These are phyloP conservation scores for Forbesichthys agassizii DNA, from an alignment of 2,113 vertebrate species.

Conservation along the genomic window DNA sequence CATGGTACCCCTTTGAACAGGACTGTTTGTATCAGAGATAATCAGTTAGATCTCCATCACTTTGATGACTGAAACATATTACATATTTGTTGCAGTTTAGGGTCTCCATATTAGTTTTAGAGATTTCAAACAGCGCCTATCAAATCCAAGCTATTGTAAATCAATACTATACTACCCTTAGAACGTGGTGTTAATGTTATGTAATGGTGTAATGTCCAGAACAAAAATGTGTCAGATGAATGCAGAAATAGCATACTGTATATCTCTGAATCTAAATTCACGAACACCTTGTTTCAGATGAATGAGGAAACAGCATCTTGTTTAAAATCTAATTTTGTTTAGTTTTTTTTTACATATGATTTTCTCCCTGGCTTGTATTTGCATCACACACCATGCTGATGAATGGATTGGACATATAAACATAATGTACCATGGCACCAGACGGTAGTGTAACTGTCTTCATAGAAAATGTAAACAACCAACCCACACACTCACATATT, in stretches of 20 bases:
- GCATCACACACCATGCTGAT: no score
- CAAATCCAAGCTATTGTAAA: conserved; percentile 19
- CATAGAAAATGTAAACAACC: conserved; percentile 51
- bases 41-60: conserved; percentile 54
- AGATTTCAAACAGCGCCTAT: conserved; percentile 27
- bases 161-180: conserved; percentile 18
- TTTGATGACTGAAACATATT: conserved; percentile 33
- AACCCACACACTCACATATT: conserved; percentile 33
- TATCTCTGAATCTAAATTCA: no score
- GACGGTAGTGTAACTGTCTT: conserved; percentile 41
- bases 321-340: no score
- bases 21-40: conserved; percentile 66
- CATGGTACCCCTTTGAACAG: conserved; percentile 59
- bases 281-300: no score
- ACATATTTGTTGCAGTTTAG: conserved; percentile 59
- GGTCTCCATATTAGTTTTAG: conserved; percentile 44
- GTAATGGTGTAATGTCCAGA: no score
- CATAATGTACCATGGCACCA: neutral
- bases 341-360: no score
- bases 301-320: no score
- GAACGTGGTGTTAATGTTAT: conserved; percentile 26
- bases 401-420: no score
- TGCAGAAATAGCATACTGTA: no score
- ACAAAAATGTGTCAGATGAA: no score
- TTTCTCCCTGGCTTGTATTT: no score